Evolutionary conservation across 2,113 vertebrate species (phyloP), one percentile per base, ranked within the genome.

Genomic region (Caloenas nicobarica): DNA sequence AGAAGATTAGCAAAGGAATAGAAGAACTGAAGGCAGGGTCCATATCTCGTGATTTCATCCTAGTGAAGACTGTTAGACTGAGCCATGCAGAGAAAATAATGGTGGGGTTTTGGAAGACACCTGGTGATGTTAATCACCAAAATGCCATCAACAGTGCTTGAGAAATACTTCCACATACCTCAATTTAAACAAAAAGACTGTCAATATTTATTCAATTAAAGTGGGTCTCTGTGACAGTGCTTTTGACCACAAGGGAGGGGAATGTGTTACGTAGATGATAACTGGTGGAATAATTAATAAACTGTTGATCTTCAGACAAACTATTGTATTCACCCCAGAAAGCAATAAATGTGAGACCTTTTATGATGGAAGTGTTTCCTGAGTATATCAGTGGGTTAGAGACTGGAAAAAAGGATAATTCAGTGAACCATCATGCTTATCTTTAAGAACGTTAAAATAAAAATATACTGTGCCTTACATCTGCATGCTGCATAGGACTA

Each of bases 201-300:
- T 89, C 95, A 69, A 91, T 95, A 88, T 53, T 53, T 81, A 68
- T 51, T 88, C 83, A 87, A 44, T 92, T 93, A 92, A 91, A 31
- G n/a, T 68, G 50, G 56, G 38, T 92, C 73, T 84, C 83, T 1
- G 15, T 87, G 83, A 61, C 38, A 25, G 33, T 56, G 28, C 53
- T 92, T 36, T 87, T 95, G 95, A 92, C 86, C 62, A 61, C 25
- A 65, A 71, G 19, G 33, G 62, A 95, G 48, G 22, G 31, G 38
- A 84, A 24, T n/a, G 69, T 84, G 42, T 26, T 84, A 21, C 1
- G 7, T 12, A n/a, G 72, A 74, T 69, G 66, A 80, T 68, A 88
- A 91, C 93, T 61, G 65, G 46, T 78, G 29, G 66, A 79, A 91
- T 64, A 81, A 76, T 76, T 84, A 93, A 84, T 65, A 79, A 93